Evolutionary conservation across 2,888 invertebrate genomes (phyloP).

Genomic region (Parnassius apollo): DNA sequence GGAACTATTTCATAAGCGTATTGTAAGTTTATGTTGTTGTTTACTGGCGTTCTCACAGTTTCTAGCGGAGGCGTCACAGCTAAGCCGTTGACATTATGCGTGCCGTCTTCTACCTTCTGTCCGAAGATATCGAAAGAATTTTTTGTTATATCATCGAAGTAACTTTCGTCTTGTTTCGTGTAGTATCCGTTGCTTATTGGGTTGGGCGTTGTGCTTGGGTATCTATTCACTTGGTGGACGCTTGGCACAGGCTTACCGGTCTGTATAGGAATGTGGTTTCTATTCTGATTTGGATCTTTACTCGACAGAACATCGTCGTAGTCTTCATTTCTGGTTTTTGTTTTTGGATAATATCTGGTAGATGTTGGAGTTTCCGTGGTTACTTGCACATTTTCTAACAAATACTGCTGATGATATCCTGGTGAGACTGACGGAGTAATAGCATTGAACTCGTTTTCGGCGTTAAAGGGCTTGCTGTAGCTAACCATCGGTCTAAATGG

Average conservation of each 20-base stretch:
- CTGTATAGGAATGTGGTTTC: constrained; percentile 60
- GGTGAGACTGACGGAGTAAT: constrained; percentile 65
- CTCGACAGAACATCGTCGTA: constrained; percentile 59
- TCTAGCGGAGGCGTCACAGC: constrained; percentile 72
- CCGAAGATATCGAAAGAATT: constrained; percentile 89
- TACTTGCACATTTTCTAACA: constrained; percentile 70
- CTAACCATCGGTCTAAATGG: constrained; percentile 85
- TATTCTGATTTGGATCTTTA: constrained; percentile 56
- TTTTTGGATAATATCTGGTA: constrained; percentile 74
- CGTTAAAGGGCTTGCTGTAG: constrained; percentile 75
- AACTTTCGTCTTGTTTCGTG: constrained; percentile 84
- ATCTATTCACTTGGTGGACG: constrained; percentile 52
- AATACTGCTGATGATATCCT: constrained; percentile 66
- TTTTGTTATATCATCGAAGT: constrained; percentile 87
- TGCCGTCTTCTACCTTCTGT: constrained; percentile 82
- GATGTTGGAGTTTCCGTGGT: constrained; percentile 77
- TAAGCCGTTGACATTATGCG: constrained; percentile 69
- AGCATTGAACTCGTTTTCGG: constrained; percentile 68
- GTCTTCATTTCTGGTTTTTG: constrained; percentile 71
- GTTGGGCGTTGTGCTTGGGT: constrained; percentile 76
- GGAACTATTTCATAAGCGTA: constrained; percentile 76
- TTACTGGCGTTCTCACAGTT: constrained; percentile 70
- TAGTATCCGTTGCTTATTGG: constrained; percentile 83
- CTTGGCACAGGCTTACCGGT: constrained; percentile 56
- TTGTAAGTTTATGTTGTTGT: constrained; percentile 77